phyloP scores from a whole-genome alignment of 2,113 vertebrate species.

The Rafetus swinhoei region DNA sequence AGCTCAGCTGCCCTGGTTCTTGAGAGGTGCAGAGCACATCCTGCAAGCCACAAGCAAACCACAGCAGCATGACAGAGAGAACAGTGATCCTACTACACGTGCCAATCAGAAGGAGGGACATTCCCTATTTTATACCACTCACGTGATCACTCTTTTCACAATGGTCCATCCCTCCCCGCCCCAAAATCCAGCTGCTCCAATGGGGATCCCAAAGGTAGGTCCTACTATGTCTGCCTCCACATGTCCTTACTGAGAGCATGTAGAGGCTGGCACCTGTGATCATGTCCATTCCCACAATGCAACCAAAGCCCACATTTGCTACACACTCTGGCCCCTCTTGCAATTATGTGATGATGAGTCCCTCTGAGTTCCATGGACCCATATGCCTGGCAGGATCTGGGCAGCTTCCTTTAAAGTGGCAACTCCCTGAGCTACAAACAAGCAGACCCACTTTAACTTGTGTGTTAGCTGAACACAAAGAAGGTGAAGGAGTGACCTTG shows the following conservation, averaged over 20 bases:
- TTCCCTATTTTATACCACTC: fast-evolving
- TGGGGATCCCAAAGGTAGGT: fast-evolving
- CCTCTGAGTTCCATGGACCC: not conserved
- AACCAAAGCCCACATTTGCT: not conserved
- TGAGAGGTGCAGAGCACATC: slow-evolving; percentile 5
- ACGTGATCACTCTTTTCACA: fast-evolving
- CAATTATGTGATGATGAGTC: not conserved
- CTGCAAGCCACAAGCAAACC: not conserved
- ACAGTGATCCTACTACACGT: fast-evolving
- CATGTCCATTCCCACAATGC: fast-evolving
- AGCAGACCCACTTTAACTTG: fast-evolving
- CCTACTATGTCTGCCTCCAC: not conserved
- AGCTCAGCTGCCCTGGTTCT: slow-evolving; percentile 51
- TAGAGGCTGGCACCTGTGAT: not conserved
- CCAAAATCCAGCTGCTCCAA: not conserved
- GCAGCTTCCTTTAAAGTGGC: fast-evolving
- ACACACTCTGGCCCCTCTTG: not conserved
- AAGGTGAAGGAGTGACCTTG: not conserved
- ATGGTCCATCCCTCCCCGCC: fast-evolving
- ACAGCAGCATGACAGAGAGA: not conserved
- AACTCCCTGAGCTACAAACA: not conserved
- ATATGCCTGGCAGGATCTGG: not conserved
- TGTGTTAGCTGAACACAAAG: not conserved
- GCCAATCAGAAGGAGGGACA: not conserved
- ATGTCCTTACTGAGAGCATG: not conserved